These are phyloP conservation scores for Drosophila bipectinata DNA, from an alignment of 1,140 invertebrate genomes.

Conservation along the genomic window DNA sequence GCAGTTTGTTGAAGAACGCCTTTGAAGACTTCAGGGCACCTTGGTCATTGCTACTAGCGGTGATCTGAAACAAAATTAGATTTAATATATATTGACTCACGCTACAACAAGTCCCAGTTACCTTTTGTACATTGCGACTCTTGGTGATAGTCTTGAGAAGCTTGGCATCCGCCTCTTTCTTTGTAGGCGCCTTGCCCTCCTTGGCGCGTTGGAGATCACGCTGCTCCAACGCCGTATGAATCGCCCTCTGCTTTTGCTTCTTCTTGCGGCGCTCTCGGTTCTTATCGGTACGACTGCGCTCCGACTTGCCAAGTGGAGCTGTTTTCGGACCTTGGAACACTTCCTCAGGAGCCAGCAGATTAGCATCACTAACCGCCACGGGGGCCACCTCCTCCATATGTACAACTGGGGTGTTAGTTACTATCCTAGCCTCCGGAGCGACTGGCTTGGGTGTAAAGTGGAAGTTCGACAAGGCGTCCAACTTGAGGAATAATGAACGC, in stretches of 20 bases:
- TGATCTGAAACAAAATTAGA: constrained; percentile 81
- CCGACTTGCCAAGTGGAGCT: constrained; percentile 91
- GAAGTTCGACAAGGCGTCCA: constrained; percentile 97
- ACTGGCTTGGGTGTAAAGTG: constrained; percentile 96
- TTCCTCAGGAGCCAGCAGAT: constrained; percentile 97
- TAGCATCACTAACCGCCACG: constrained; percentile 91
- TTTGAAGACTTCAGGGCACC: constrained; percentile 90
- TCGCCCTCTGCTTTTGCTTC: constrained; percentile 90
- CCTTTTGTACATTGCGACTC: constrained; percentile 87
- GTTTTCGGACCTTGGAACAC: constrained; percentile 91
- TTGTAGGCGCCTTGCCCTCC: constrained; percentile 85
- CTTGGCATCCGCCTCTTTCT: constrained; percentile 86
- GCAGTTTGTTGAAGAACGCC: constrained; percentile 92
- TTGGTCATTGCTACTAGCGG: constrained; percentile 74
- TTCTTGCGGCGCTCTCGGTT: constrained; percentile 95
- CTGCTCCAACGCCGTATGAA: constrained; percentile 86
- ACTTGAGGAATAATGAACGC: constrained; percentile 91
- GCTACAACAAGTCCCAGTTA: constrained; percentile 37
- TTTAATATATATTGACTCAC: not conserved
- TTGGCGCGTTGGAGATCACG: constrained; percentile 83
- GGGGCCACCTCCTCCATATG: constrained; percentile 98
- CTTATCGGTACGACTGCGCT: constrained; percentile 94
- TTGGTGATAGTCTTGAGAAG: constrained; percentile 87
- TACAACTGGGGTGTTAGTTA: constrained; percentile 96
- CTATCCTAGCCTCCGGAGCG: constrained; percentile 94